Evolutionary conservation across 2,113 vertebrate species (phyloP).

Genomic region (Datnioides undecimradiatus): DNA sequence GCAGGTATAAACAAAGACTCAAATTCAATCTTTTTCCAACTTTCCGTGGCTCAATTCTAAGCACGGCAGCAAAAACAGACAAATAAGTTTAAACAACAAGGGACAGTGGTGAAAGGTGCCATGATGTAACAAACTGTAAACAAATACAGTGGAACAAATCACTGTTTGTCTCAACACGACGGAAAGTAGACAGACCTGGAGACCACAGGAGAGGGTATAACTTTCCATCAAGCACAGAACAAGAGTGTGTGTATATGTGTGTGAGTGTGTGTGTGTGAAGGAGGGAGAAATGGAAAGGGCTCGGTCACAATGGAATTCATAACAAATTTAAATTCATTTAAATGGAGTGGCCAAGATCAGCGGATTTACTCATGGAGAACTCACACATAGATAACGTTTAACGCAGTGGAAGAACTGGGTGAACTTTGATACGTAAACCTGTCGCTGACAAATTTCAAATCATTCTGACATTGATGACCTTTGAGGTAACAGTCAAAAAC

Average conservation of each 20-base stretch:
- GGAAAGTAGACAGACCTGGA: constrained; percentile 33
- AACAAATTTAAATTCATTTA: neutral
- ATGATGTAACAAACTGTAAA: constrained; percentile 72
- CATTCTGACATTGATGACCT: neutral
- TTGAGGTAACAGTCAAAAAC: neutral
- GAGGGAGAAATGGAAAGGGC: neutral
- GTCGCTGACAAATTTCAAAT: neutral
- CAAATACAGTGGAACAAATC: constrained; percentile 68
- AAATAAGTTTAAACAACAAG: constrained; percentile 51
- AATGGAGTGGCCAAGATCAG: neutral
- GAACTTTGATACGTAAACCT: neutral
- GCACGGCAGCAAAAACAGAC: constrained; percentile 31
- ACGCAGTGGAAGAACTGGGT: neutral
- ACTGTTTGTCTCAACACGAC: constrained; percentile 31
- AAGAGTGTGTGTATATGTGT: neutral
- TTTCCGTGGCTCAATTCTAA: constrained; percentile 24
- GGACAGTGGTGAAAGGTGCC: constrained; percentile 32
- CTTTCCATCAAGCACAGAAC: constrained; percentile 41
- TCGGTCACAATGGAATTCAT: constrained; percentile 3
- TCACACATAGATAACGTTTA: neutral
- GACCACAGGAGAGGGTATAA: constrained; percentile 46
- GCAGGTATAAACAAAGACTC: neutral
- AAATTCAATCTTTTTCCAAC: neutral
- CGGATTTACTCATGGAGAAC: neutral
- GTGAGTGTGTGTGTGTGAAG: constrained; percentile 1